These are phyloP conservation scores for Steinernema khuongi DNA, from an alignment of 1,140 invertebrate species.

Conservation along the genomic window DNA sequence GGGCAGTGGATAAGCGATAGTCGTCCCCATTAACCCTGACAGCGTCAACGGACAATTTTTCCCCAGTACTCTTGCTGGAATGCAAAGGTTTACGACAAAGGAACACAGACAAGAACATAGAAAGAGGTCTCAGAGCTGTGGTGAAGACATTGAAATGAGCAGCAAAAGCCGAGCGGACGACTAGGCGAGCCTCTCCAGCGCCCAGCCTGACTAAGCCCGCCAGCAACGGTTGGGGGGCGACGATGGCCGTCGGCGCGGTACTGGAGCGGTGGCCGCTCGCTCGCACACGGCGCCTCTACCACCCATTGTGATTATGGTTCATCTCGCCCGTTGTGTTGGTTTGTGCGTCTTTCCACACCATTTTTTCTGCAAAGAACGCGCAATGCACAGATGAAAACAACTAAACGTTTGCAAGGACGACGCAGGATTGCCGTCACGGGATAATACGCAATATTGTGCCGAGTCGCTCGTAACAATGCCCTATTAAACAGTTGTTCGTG, in stretches of 20 bases:
- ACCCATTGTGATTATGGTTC: constrained; percentile 2
- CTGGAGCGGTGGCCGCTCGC: neutral
- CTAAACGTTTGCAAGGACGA: neutral
- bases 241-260: constrained; percentile 7
- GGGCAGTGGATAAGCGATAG: neutral
- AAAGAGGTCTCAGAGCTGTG: neutral
- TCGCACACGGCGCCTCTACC: neutral
- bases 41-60: neutral
- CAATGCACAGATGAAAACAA: neutral
- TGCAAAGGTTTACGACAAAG: neutral
- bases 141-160: constrained; percentile 9
- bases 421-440: neutral
- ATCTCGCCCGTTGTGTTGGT: neutral
- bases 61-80: neutral
- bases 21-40: too few species aligned
- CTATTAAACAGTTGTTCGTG: too few species aligned
- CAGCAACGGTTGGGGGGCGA: neutral
- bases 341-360: neutral
- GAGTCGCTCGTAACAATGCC: too few species aligned
- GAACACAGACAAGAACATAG: neutral
- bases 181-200: neutral
- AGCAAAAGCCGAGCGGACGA: neutral
- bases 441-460: too few species aligned
- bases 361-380: constrained; percentile 15
- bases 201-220: neutral